Evolutionary conservation across 1,140 invertebrate genomes (phyloP).

Genomic region (Ephestia elutella): DNA sequence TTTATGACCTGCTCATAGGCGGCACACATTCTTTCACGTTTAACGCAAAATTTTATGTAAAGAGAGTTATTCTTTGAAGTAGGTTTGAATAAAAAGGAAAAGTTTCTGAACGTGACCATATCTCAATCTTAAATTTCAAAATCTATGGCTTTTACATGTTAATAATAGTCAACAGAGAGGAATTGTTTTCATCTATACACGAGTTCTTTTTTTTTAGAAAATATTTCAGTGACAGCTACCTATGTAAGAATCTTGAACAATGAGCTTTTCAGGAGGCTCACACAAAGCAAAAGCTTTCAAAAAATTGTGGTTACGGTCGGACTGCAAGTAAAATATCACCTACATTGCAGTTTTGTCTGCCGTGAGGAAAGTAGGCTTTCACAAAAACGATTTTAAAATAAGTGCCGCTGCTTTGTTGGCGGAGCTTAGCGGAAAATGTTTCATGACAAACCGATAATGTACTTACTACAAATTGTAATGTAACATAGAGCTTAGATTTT

Average conservation of each 20-base stretch:
- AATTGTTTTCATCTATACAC: background rate
- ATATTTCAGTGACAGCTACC: background rate
- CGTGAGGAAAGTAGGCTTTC: slow-evolving; percentile 7
- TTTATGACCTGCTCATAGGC: slow-evolving; percentile 8
- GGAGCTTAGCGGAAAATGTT: background rate
- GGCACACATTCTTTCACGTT: background rate
- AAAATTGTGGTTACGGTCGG: slow-evolving; percentile 18
- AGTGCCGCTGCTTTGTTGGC: slow-evolving; percentile 8
- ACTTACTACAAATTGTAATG: slow-evolving; percentile 5
- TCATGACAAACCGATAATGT: background rate
- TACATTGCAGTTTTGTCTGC: slow-evolving; percentile 19
- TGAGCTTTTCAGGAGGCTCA: slow-evolving; percentile 11
- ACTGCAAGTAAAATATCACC: slow-evolving; percentile 20
- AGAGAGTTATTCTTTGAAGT: background rate
- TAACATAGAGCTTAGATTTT: no score
- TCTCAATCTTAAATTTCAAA: no score
- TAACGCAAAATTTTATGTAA: background rate
- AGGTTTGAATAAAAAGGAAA: background rate
- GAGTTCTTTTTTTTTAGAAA: background rate
- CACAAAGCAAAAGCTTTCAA: slow-evolving; percentile 21
- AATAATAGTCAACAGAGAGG: background rate
- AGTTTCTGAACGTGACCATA: no score
- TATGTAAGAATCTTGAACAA: slow-evolving; percentile 9
- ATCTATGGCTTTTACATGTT: no score
- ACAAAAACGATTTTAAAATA: slow-evolving; percentile 14